phyloP scores from a whole-genome alignment of 2,888 invertebrate genomes.

The Encarsia formosa region DNA sequence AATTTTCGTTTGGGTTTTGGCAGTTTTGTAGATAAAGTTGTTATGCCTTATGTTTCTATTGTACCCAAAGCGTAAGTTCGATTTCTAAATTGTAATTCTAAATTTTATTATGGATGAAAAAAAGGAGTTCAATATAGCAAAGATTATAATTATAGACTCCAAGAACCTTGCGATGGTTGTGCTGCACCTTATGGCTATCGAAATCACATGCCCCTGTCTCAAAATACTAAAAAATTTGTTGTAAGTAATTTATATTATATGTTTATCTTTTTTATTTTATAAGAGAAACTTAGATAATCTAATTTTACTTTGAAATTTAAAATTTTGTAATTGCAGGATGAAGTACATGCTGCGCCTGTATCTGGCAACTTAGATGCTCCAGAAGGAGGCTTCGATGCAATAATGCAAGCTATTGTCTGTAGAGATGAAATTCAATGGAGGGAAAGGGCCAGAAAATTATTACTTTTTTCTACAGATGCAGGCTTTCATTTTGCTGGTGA shows the following conservation, averaged over 20 bases:
- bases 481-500: constrained; percentile 99
- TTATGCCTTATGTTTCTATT: constrained; percentile 94
- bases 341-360: constrained; percentile 78
- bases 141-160: constrained; percentile 55
- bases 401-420: constrained; percentile 97
- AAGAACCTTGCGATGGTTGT: constrained; percentile 73
- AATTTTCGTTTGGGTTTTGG: constrained; percentile 92
- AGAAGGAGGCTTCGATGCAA: constrained; percentile 98
- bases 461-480: constrained; percentile 98
- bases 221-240: constrained; percentile 80
- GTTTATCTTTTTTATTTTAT: too few relatives aligned
- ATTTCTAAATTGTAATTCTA: neutral
- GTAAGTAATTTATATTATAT: too few relatives aligned
- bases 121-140: constrained; percentile 5
- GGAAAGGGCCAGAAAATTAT: constrained; percentile 81
- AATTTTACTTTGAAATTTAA: too few relatives aligned
- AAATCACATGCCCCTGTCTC: constrained; percentile 88
- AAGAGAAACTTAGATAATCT: too few relatives aligned
- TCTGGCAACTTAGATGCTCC: constrained; percentile 98
- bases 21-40: constrained; percentile 95
- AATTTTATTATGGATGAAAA: neutral
- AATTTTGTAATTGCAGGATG: constrained; percentile 60
- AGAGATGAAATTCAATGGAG: constrained; percentile 91
- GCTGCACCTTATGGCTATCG: constrained; percentile 94
- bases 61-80: constrained; percentile 80